Percentiles rank a stretch among this genome's conserved stretches.
Conservation (phyloP, 2,797 vertebrate genomes). For the Bucorvus abyssinicus region DNA sequence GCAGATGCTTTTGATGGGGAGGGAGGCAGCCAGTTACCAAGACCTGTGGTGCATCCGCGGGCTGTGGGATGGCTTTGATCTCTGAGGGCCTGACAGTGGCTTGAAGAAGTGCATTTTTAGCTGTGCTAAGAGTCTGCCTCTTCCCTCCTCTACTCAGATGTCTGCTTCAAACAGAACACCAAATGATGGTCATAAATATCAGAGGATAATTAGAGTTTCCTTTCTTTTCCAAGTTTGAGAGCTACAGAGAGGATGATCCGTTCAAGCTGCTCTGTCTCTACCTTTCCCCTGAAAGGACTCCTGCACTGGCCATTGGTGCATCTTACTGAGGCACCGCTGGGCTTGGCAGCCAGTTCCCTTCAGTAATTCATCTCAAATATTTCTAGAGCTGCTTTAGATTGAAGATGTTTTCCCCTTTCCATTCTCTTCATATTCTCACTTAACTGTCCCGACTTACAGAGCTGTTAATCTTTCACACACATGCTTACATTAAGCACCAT, state of each 20-base stretch:
- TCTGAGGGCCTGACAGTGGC: background rate
- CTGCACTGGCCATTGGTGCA: background rate
- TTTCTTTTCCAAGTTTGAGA: background rate
- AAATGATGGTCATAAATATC: background rate
- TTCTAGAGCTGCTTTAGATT: conserved; percentile 28
- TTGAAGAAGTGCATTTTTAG: background rate
- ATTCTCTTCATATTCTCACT: conserved; percentile 67
- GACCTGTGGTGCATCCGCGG: background rate
- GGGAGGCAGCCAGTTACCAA: background rate
- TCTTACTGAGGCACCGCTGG: background rate
- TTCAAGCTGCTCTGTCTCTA: background rate
- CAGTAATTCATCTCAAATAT: conserved; percentile 44
- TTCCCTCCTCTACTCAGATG: background rate
- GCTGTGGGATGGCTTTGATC: background rate
- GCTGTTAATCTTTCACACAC: conserved; percentile 74
- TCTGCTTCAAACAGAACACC: background rate
- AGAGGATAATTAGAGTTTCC: background rate
- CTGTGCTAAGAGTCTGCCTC: background rate
- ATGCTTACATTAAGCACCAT: conserved; percentile 65
- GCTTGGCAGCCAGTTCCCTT: background rate
- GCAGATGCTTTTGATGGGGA: background rate
- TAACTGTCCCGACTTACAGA: conserved; percentile 45
- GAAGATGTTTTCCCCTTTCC: conserved; percentile 57
- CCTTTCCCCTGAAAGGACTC: background rate
- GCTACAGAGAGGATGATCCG: background rate